Evolutionary conservation across 2,888 invertebrate genomes (phyloP), one percentile per base, ranked within the genome.

Genomic region (Sceliomorpha sp.): DNA sequence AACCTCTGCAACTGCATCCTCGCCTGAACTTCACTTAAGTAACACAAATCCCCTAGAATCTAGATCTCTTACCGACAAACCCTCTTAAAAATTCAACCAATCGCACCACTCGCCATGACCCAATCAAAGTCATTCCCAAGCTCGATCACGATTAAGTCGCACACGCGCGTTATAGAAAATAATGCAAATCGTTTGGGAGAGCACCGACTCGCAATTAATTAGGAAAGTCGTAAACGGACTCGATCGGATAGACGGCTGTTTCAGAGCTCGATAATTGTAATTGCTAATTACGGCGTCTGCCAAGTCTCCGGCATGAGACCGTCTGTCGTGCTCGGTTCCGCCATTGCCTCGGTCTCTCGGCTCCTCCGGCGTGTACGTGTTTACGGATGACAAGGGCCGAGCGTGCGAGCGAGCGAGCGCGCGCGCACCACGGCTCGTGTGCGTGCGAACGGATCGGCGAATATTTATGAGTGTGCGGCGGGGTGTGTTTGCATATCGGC

Each of bases 211-310:
- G 44, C 64, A 50, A 58, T 64, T 58, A 58, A 58, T 64, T 45
- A 58, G 58, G 50, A 64, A 58, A 51, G 17, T 55, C 48, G 48
- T n/a, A 32, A 29, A 63, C 26, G 31, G 44, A 51, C 31, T 51
- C 64, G 32, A 51, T 70, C 51, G 66, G 58, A 66, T 60, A 62
- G 39, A 47, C 42, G 40, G 55, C 56, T 40, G 51, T n/a, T 51
- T 56, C 34, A 58, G 66, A 62, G 44, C 34, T 67, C 67, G 71
- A 70, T 73, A 70, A 73, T 73, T 67, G 63, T 67, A 73, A 73
- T 71, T 68, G 59, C 71, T 70, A 70, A 72, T 74, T 70, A 64
- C 56, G 58, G 63, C 64, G 64, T 64, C 70, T 64, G 42, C 32
- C 70, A 66, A 64, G 70, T 70, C 64, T 60, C 51, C 40, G 39